A percentile compares a stretch with the other conserved stretches of the same genome.
Evolutionary conservation across 2,888 invertebrate genomes (phyloP).

Genomic region (Drosophila mettleri): DNA sequence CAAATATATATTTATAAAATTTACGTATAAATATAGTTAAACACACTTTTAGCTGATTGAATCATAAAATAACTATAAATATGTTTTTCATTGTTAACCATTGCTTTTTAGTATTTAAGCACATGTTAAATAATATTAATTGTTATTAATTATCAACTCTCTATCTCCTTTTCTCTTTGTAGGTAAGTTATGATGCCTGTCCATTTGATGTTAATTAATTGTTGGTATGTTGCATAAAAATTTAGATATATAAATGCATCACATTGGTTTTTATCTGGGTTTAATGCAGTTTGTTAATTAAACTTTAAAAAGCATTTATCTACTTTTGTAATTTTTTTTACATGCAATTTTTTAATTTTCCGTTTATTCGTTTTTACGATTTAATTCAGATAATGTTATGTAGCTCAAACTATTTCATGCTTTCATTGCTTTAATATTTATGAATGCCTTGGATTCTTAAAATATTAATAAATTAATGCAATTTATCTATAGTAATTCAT

Average conservation of each 20-base stretch:
- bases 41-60: constrained; percentile 27
- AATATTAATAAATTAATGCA: not conserved
- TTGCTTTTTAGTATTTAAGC: constrained; percentile 13
- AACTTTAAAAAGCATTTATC: not conserved
- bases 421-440: not conserved
- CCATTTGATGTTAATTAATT: constrained; percentile 33
- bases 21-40: not conserved
- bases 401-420: not conserved
- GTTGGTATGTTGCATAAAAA: constrained; percentile 56
- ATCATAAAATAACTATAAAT: constrained; percentile 15
- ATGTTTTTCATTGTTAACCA: constrained; percentile 14
- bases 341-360: not conserved
- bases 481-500: not conserved
- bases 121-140: constrained; percentile 14
- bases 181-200: constrained; percentile 58
- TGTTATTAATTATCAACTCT: constrained; percentile 23
- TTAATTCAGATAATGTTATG: too few species aligned
- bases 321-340: not conserved
- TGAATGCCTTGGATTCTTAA: not conserved
- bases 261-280: constrained; percentile 2
- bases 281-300: not conserved
- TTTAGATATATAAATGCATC: constrained; percentile 8
- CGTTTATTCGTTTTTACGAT: not conserved
- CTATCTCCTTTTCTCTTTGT: constrained; percentile 46
- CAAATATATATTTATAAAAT: constrained; percentile 2